Evolutionary conservation across 2,888 invertebrate genomes (phyloP), one percentile per base, ranked within the genome.

Genomic region (Cerastis rubricosa): DNA sequence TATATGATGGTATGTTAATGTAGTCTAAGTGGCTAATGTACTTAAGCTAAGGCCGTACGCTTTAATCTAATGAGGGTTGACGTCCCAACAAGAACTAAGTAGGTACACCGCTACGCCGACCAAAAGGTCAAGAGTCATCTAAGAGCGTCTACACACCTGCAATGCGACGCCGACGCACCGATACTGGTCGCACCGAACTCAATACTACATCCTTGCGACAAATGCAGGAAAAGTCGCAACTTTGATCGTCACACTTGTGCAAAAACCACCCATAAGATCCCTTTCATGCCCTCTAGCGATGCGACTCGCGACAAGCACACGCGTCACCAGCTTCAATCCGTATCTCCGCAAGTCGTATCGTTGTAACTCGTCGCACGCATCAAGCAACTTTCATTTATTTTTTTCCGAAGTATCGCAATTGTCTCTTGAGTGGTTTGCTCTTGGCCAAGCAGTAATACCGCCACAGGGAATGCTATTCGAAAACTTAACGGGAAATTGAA

Each of bases 401-500:
- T 9, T 59, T 59, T 19, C 57, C 17, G 19, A 29, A 19, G 8
- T 29, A 29, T 4, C 51, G 51, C 51, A 22, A 22, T n/a, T 14
- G 25, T 22, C 29, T 29, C 29, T 29, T 29, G 29, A 59, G 29
- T 19, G 1, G 1, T 59, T 59, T 59, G 29, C 29, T 19, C 11
- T 0, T 12, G 17, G 29, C 14, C 59, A 29, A 19, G 19, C 9
- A 2, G 8, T 65, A 69, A 66, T 12, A 35, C 29, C 49, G 12
- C 73, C n/a, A 25, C 45, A n/a, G 51, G 43, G 57, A 76, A 72
- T 76, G 65, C 59, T 74, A 66, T 63, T 72, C 49, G 22, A 45
- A 66, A 85, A 76, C 70, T 76, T 67, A 73, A 85, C 76, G 70
- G 86, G 78, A 87, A 86, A 86, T 86, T 78, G 86, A 76, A 80